Evolutionary conservation across 2,113 vertebrate genomes (phyloP).

Genomic region (Odontesthes bonariensis): DNA sequence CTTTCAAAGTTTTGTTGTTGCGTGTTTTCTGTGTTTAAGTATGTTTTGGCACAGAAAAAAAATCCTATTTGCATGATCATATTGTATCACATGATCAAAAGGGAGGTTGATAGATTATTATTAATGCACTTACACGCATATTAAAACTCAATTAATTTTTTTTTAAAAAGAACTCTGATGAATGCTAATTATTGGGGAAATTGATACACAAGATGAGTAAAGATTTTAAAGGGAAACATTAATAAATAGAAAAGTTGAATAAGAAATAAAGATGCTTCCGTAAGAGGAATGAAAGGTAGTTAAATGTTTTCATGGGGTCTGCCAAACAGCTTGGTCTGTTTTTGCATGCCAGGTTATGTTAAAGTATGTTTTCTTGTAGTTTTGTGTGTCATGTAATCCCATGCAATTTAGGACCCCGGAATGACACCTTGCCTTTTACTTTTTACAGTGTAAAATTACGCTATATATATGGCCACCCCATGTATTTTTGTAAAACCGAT

Average conservation of each 20-base stretch:
- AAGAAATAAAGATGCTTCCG: too few species aligned
- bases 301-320: too few species aligned
- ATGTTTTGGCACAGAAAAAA: slow-evolving; percentile 12
- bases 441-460: too few species aligned
- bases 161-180: too few species aligned
- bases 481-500: too few species aligned
- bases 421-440: too few species aligned
- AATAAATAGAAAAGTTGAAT: too few species aligned
- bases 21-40: slow-evolving; percentile 26
- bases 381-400: too few species aligned
- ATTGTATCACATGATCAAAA: neutral
- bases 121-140: neutral
- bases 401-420: too few species aligned
- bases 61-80: slow-evolving; percentile 3
- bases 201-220: neutral
- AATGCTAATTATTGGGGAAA: neutral
- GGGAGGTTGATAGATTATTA: neutral
- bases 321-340: neutral
- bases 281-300: too few species aligned
- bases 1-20: slow-evolving; percentile 75
- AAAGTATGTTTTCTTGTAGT: too few species aligned
- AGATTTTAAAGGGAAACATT: neutral
- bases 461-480: too few species aligned
- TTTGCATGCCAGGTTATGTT: neutral
- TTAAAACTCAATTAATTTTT: neutral